Base-by-base conservation (phyloP, 2,113 vertebrate species). In the Rafetus swinhoei region DNA sequence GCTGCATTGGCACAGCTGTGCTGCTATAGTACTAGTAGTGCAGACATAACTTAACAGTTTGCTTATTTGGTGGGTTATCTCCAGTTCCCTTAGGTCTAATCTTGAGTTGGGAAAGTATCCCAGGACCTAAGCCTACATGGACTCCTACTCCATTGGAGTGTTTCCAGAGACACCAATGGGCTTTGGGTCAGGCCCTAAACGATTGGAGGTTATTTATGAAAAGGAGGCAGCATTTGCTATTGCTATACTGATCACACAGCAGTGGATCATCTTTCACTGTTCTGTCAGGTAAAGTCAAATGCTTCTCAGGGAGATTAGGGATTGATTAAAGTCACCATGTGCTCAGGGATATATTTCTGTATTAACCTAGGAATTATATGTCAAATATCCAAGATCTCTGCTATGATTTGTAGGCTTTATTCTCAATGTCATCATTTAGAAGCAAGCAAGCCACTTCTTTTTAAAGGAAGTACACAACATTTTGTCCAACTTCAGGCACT, bases 221-320 rank as follows among this genome's bases (percentile, higher is more conserved):
- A 69, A 55, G 55, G 83, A 90, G 93, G 84, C 76, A 60, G 89
- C 54, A 83, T 94, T 95, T 91, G 57, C 88, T 83, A 16, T 89
- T 89, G 21, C 82, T 87, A 82, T 35, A 89, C 93, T 54, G 81
- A 83, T 95, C 81, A 85, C 76, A 88, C 12, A 82, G 39, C 53
- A 14, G 12, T 18, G 69, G 90, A 88, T 92, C 84, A 94, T 96
- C 81, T 89, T 69, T 94, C 95, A 94, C 59, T 54, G 65, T 8
- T 45, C 59, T 53, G 81, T 92, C 92, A 95, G 82, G 90, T 81
- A 60, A 94, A 93, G 88, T 96, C 91, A 96, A 94, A 95, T 92
- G 84, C 93, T 96, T 97, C 90, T 94, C 91, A 2, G 53, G 79
- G 79, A 97, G 91, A 97, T 96, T 94, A 96, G 87, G 93, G 93